These are phyloP conservation scores for Xenentodon cancila DNA, from an alignment of 2,797 vertebrate species.

Conservation along the genomic window DNA sequence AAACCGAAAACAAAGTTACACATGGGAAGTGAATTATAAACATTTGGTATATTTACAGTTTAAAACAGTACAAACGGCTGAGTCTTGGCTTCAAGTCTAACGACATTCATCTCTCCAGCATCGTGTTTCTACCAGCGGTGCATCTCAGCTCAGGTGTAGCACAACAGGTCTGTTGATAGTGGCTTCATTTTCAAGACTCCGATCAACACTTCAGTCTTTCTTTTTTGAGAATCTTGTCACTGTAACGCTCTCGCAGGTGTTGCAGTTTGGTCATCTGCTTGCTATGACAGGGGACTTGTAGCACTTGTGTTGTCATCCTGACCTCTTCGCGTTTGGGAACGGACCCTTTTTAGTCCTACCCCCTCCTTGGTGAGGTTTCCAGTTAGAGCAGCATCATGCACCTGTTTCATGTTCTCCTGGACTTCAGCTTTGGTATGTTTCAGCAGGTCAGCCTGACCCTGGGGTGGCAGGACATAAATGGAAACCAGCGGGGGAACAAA, in stretches of 20 bases:
- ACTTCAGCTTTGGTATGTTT: slow-evolving; percentile 92
- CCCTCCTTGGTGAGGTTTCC: slow-evolving; percentile 88
- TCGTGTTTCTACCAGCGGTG: slow-evolving; percentile 6
- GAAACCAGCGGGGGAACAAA: background rate
- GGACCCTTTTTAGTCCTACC: slow-evolving; percentile 68
- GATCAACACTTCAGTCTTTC: slow-evolving; percentile 18
- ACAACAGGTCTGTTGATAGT: slow-evolving; percentile 6
- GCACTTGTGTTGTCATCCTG: slow-evolving; percentile 68
- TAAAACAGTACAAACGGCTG: slow-evolving; percentile 41
- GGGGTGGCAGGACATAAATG: slow-evolving; percentile 21
- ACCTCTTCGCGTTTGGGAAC: slow-evolving; percentile 72
- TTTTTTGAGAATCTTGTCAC: slow-evolving; percentile 4
- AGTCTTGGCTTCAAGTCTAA: slow-evolving; percentile 47
- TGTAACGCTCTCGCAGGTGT: slow-evolving; percentile 6
- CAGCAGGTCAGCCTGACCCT: slow-evolving; percentile 95
- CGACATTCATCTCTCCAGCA: slow-evolving; percentile 48
- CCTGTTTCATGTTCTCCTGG: slow-evolving; percentile 93
- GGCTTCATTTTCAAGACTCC: slow-evolving; percentile 20
- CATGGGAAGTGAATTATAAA: slow-evolving; percentile 35
- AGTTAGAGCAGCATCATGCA: slow-evolving; percentile 89
- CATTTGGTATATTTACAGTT: slow-evolving; percentile 57
- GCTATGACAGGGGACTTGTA: slow-evolving; percentile 26
- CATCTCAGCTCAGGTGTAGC: slow-evolving; percentile 11
- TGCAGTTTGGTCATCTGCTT: slow-evolving; percentile 11
- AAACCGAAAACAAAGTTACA: slow-evolving; percentile 23